A percentile compares a stretch with the other conserved stretches of the same genome.
Evolutionary conservation across 2,113 vertebrate genomes (phyloP).

Genomic region (Bubo scandiacus): DNA sequence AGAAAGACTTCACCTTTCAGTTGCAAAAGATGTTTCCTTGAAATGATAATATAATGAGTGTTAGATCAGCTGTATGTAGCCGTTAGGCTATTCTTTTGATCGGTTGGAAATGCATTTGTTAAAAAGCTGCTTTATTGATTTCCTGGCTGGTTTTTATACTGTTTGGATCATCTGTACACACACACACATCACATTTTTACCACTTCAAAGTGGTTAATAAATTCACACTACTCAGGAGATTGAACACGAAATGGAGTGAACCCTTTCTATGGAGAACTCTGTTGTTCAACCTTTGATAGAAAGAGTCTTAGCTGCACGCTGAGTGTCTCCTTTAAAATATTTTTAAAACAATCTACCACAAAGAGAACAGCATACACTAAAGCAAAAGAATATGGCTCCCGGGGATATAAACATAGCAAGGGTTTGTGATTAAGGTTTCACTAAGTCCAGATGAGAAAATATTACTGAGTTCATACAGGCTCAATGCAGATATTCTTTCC

Average conservation of each 20-base stretch:
- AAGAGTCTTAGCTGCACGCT: background rate
- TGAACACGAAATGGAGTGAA: conserved; percentile 16
- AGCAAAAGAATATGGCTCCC: background rate
- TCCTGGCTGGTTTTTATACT: conserved; percentile 61
- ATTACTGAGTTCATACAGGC: background rate
- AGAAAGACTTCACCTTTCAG: conserved; percentile 58
- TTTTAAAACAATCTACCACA: conserved; percentile 27
- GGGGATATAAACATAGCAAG: background rate
- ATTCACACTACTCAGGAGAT: conserved; percentile 49
- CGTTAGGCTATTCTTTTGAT: conserved; percentile 70
- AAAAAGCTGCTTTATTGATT: conserved; percentile 73
- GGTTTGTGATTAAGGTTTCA: background rate
- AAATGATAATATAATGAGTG: conserved; percentile 60
- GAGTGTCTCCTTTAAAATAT: background rate
- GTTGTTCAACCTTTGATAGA: conserved; percentile 17
- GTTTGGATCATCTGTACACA: conserved; percentile 61
- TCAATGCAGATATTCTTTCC: background rate
- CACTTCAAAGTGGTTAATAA: conserved; percentile 70
- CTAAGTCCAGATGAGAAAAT: background rate
- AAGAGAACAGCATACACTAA: background rate
- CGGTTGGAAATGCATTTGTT: conserved; percentile 67
- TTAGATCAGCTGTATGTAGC: conserved; percentile 65
- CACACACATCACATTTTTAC: conserved; percentile 36
- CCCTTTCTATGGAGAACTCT: background rate
- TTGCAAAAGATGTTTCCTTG: conserved; percentile 63